Conservation (phyloP, 2,113 vertebrate genomes). For the Microcebus jonahi region DNA sequence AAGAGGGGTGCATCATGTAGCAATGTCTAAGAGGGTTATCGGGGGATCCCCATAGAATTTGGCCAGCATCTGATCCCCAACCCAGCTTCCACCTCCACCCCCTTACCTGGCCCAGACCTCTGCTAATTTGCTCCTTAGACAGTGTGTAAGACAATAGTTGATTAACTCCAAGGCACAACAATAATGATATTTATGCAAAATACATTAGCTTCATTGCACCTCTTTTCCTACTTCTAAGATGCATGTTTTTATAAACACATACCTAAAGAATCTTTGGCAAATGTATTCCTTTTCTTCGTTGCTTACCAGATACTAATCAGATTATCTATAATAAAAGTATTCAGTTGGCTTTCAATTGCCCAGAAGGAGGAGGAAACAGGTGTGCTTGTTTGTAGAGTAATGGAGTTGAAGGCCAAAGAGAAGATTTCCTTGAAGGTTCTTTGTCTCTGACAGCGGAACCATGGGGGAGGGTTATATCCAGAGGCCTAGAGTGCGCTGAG, state of each 20-base stretch:
- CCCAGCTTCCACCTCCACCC: background rate
- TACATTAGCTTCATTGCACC: background rate
- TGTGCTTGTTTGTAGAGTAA: background rate
- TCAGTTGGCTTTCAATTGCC: background rate
- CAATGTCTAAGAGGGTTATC: background rate
- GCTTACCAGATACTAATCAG: background rate
- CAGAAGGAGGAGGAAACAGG: background rate
- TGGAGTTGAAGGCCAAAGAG: background rate
- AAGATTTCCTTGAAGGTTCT: background rate
- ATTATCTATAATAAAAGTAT: background rate
- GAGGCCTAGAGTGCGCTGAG: background rate
- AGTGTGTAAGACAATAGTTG: constrained; percentile 36
- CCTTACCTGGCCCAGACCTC: background rate
- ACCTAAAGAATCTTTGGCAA: background rate
- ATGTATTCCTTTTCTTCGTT: background rate
- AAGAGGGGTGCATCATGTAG: background rate
- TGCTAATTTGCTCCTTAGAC: background rate
- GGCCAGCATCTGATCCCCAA: background rate
- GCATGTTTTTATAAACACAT: constrained; percentile 18
- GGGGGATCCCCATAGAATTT: background rate
- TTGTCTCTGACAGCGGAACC: background rate
- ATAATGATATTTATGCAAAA: constrained; percentile 56
- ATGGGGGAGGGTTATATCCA: background rate
- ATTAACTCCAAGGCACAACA: background rate
- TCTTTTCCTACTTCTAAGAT: constrained; percentile 20